Percentiles rank a stretch among this genome's conserved stretches.
Evolutionary conservation across 2,113 vertebrate genomes (phyloP).

Genomic region (Sterna hirundo): DNA sequence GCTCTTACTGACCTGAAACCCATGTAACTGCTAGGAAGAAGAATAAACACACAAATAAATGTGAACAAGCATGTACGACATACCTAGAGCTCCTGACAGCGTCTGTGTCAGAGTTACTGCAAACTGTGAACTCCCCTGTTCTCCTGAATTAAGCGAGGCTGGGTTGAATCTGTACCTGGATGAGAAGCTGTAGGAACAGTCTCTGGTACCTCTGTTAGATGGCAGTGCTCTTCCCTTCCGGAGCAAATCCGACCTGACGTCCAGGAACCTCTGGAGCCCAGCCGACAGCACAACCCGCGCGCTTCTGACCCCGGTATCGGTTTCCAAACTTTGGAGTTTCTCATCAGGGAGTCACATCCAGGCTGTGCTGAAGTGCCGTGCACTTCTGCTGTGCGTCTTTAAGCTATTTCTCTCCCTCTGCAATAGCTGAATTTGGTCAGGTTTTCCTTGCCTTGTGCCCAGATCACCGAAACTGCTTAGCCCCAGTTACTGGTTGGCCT

Average conservation of each 20-base stretch:
- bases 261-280: neutral
- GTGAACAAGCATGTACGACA: neutral
- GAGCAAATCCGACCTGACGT: neutral
- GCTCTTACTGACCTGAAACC: neutral
- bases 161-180: neutral
- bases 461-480: neutral
- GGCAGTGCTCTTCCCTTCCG: neutral
- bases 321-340: neutral
- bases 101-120: neutral
- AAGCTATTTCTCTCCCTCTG: neutral
- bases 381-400: neutral
- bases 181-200: neutral
- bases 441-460: neutral
- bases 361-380: neutral
- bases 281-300: accelerated
- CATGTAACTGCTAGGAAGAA: neutral
- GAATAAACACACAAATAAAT: neutral
- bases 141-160: neutral
- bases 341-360: neutral
- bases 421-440: neutral
- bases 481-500: too few relatives aligned
- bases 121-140: neutral
- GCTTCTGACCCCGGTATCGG: accelerated
- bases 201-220: neutral
- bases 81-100: neutral